phyloP scores from a whole-genome alignment of 2,888 invertebrate species.

The Agrotis segetum region DNA sequence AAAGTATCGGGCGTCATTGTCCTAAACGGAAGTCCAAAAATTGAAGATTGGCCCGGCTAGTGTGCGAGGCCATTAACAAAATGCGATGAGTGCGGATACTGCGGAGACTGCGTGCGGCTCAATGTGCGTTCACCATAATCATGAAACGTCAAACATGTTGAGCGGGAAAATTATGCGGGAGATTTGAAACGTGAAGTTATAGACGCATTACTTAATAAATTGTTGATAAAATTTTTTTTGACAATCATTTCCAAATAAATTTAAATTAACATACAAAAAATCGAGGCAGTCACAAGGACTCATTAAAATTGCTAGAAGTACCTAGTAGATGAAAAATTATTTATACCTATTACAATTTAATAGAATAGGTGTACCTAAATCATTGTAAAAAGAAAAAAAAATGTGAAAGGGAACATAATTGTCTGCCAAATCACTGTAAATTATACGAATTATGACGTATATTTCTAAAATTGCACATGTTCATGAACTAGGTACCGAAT shows the following conservation, averaged over 20 bases:
- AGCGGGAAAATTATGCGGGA: conserved; percentile 49
- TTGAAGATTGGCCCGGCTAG: too few relatives aligned
- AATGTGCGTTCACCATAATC: too few relatives aligned
- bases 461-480: background rate
- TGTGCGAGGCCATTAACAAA: too few relatives aligned
- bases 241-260: background rate
- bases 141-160: conserved; percentile 17
- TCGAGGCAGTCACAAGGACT: too few relatives aligned
- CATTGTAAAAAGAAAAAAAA: background rate
- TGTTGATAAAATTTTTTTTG: background rate
- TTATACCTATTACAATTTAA: background rate
- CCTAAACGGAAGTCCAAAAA: too few relatives aligned
- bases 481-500: background rate
- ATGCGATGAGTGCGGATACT: too few relatives aligned
- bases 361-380: background rate
- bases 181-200: conserved; percentile 16
- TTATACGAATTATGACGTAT: background rate
- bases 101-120: too few relatives aligned
- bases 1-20: too few relatives aligned
- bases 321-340: background rate
- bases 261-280: accelerated
- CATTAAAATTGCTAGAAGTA: background rate
- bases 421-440: background rate
- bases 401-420: too few relatives aligned
- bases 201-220: background rate